Evolutionary conservation across 2,797 vertebrate genomes (phyloP).

Genomic region (Pantherophis alleghaniensis): DNA sequence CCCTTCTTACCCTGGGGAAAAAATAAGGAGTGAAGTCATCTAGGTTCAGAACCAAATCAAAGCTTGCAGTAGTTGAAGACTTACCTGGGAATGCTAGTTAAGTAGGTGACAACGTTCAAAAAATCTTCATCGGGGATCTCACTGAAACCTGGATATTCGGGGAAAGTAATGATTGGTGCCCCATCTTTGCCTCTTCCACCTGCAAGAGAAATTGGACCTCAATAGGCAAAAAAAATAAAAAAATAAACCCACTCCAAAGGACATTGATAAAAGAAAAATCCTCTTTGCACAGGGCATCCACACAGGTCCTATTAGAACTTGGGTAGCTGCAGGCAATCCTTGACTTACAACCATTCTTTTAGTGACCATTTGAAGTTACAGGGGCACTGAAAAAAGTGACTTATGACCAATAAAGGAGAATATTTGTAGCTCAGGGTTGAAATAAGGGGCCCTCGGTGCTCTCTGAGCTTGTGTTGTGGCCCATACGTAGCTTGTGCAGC

Average conservation of each 20-base stretch:
- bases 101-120: conserved; percentile 89
- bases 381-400: not conserved
- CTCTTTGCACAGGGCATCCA: not conserved
- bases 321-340: not conserved
- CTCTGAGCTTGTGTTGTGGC: not conserved
- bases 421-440: not conserved
- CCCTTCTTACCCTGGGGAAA: too few relatives aligned
- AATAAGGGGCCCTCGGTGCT: not conserved
- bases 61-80: not conserved
- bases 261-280: not conserved
- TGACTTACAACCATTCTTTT: too few relatives aligned
- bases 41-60: not conserved
- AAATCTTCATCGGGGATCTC: conserved; percentile 92
- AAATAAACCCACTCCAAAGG: not conserved
- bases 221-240: conserved; percentile 21
- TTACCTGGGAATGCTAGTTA: conserved; percentile 92
- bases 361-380: not conserved
- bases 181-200: conserved; percentile 91
- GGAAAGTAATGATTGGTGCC: conserved; percentile 92
- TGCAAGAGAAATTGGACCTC: conserved; percentile 59
- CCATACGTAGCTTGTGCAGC: fast-evolving
- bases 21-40: not conserved
- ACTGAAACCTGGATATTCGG: conserved; percentile 87
- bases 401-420: not conserved
- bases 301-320: not conserved